These are phyloP conservation scores for Alentia gelatinosa DNA, from an alignment of 2,888 invertebrate genomes.

Conservation along the genomic window DNA sequence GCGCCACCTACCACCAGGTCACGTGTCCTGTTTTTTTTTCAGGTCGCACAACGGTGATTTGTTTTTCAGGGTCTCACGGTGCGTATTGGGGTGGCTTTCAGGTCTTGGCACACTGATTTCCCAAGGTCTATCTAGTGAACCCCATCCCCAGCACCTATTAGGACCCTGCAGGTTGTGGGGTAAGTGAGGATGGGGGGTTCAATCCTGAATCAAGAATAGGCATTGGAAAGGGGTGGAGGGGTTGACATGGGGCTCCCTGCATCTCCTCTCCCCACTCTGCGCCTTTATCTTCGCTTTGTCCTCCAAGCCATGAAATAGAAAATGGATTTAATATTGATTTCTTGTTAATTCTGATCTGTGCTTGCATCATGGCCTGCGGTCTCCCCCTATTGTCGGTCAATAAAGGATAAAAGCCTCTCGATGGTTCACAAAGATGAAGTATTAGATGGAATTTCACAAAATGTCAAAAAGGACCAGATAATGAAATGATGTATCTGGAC, in stretches of 20 bases:
- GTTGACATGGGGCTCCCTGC: neutral
- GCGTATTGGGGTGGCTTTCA: neutral
- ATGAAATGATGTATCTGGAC: neutral
- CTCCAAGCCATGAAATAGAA: slow-evolving; percentile 6
- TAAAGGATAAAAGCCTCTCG: slow-evolving; percentile 13
- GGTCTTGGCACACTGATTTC: neutral
- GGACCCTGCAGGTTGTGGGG: neutral
- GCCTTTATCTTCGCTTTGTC: neutral
- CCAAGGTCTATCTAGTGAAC: neutral
- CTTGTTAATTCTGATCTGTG: slow-evolving; percentile 21
- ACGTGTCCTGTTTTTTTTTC: neutral
- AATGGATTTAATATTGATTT: slow-evolving; percentile 38
- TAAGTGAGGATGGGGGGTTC: neutral
- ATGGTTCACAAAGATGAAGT: slow-evolving; percentile 26
- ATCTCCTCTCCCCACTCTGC: neutral
- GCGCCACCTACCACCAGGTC: neutral
- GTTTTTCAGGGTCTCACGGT: neutral
- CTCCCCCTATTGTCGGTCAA: neutral
- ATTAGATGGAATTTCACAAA: neutral
- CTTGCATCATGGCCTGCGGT: neutral
- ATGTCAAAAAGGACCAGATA: neutral
- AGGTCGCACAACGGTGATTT: neutral
- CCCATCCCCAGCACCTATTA: neutral
- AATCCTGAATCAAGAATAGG: neutral
- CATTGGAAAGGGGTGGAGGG: neutral